Evolutionary conservation across 2,888 invertebrate genomes (phyloP), one percentile per base, ranked within the genome.

Genomic region (Fabriciana adippe): DNA sequence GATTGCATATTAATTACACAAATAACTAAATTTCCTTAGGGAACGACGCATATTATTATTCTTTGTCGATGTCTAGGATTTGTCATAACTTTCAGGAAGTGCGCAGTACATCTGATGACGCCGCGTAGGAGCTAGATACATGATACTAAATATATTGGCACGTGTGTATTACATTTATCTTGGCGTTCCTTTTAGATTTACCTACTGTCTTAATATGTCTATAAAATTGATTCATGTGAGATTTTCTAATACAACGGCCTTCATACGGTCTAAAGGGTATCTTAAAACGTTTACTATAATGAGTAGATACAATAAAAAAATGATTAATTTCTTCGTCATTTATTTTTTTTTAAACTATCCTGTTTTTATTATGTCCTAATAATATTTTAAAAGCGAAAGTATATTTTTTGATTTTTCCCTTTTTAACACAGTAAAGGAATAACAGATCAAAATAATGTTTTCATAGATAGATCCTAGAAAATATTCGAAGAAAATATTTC

Each of bases 51-150:
- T 50, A 55, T 18, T 26, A 21, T 5, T 61, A 35, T 41, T 70
- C 51, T 61, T 51, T 45, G 54, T 61, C 51, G 57, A 55, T 63
- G 51, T 65, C 13, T 54, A 41, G 55, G 57, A 56, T 56, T 68
- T 59, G 72, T 63, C 47, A 84, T 81, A 80, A 76, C 74, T 77
- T 79, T 76, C 77, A 79, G 84, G 82, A 88, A 86, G 83, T 89
- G 89, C 89, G 89, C 86, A 89, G 84, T 88, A 84, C 77, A 76
- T 76, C 81, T 78, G 66, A 79, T 78, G 76, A 79, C 78, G 77
- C 72, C 78, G 75, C 81, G 75, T 74, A 76, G 70, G 71, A 74
- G 75, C 31, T 59, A 14, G 31, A 2, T 69, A 67, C 68, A 74
- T 72, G 75, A 75, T 75, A 78, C 79, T 79, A 79, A 79, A 75